Conservation (phyloP, 2,113 vertebrate genomes). For the zebrafish (Danio rerio) region DNA sequence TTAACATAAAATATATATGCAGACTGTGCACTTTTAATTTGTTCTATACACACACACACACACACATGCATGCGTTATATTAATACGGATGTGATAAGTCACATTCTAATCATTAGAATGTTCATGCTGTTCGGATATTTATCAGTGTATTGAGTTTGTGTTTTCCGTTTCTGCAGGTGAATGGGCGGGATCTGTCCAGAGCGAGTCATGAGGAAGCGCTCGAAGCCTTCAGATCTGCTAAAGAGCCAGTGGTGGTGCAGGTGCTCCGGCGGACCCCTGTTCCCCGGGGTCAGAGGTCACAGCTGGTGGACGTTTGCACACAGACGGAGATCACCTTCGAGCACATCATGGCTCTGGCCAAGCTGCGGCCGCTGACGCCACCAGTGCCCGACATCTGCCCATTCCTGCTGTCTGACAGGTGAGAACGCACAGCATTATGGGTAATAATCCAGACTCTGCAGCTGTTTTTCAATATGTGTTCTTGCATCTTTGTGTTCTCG, state of each 20-base stretch:
- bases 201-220: conserved; percentile 92
- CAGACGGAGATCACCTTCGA: conserved; percentile 98
- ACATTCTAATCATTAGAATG: too few species aligned
- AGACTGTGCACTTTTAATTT: too few species aligned
- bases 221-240: conserved; percentile 89
- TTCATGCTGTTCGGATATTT: too few species aligned
- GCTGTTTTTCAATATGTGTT: too few species aligned
- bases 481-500: too few species aligned
- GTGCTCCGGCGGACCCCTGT: conserved; percentile 89
- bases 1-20: too few species aligned
- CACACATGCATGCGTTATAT: too few species aligned
- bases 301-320: conserved; percentile 89
- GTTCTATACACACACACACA: too few species aligned
- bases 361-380: conserved; percentile 89
- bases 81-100: too few species aligned
- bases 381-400: conserved; percentile 97
- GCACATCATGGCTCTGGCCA: conserved; percentile 95
- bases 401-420: conserved; percentile 97
- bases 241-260: conserved; percentile 95
- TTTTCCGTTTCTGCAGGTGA: conserved; percentile 79
- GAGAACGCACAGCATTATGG: conserved; percentile 39
- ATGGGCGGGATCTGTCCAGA: conserved; percentile 92
- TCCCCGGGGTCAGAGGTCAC: conserved; percentile 76
- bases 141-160: too few species aligned
- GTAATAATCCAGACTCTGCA: too few species aligned